Base-by-base conservation (phyloP, 1,140 invertebrate species). In the Pteromalus puparum region DNA sequence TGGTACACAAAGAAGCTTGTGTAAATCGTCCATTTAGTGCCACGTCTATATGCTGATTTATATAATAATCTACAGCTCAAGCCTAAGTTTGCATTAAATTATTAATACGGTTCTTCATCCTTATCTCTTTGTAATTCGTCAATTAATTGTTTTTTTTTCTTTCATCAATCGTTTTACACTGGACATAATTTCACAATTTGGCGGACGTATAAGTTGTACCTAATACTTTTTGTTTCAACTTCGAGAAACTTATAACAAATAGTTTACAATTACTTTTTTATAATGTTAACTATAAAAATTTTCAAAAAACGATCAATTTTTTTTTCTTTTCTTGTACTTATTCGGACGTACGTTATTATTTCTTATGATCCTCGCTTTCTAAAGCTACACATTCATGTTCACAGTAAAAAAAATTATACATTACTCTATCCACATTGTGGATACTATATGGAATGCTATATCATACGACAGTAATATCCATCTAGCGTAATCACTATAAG, bases 401-500 rank as follows among this genome's bases (percentile, higher is more conserved):
- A 73, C 34, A 80, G 67, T 85, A 77, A 76, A 83, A 86, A 85
- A 83, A 73, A 67, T 70, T 80, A 81, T 81, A 77, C 72, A 82
- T 73, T 68, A 75, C 21, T 81, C 48, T 84, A 86, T 84, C 86
- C 83, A 86, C 86, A 86, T 82, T 84, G 86, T 86, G 86, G 83
- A 86, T 84, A 86, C 81, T 70, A 61, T 72, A 81, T 78, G 84
- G 84, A 85, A 85, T 85, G 80, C 26, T 85, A 75, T 74, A 84
- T 73, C 34, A 75, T 81, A 86, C 18, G 76, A 87, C 48, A 84
- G 67, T 80, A 82, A 82, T 86, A 86, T 85, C 65, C 61, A 84
- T 81, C 87, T 83, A 83, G 42, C 46, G 38, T 76, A 86, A 67
- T 68, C 46, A 84, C 77, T 87, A 87, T 87, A 85, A 87, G 86